phyloP scores from a whole-genome alignment of 1,140 invertebrate genomes.

The Aphelinus atriplicis region DNA sequence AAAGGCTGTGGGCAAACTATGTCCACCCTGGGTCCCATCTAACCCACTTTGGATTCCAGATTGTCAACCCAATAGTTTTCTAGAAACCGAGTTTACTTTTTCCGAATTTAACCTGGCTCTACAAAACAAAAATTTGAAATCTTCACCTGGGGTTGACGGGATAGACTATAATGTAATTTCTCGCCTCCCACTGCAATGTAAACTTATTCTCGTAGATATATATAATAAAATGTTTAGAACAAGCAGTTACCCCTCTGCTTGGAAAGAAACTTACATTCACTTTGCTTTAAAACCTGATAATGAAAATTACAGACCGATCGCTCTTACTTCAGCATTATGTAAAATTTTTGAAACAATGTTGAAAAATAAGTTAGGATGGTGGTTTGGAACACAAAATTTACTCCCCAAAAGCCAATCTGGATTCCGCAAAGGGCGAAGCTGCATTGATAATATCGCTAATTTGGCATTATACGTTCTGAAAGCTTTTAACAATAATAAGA shows the following conservation, averaged over 20 bases:
- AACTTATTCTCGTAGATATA: conserved; percentile 1
- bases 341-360: conserved; percentile 41
- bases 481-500: background rate
- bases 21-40: background rate
- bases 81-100: background rate
- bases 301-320: conserved; percentile 28
- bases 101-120: background rate
- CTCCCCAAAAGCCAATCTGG: conserved; percentile 34
- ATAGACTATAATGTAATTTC: background rate
- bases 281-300: conserved; percentile 29
- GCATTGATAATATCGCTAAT: conserved; percentile 36
- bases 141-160: background rate
- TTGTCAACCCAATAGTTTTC: background rate
- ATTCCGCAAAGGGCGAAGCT: conserved; percentile 33
- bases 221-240: conserved; percentile 12
- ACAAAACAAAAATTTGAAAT: background rate
- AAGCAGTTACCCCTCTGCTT: background rate
- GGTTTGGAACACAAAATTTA: conserved; percentile 31
- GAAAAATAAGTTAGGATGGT: conserved; percentile 35
- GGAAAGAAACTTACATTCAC: conserved; percentile 25
- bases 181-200: conserved; percentile 2
- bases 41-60: background rate
- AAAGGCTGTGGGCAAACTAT: background rate
- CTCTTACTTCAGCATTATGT: conserved; percentile 22
- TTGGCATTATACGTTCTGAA: background rate